Conservation (phyloP, 2,113 vertebrate species). For the Clarias magur region DNA sequence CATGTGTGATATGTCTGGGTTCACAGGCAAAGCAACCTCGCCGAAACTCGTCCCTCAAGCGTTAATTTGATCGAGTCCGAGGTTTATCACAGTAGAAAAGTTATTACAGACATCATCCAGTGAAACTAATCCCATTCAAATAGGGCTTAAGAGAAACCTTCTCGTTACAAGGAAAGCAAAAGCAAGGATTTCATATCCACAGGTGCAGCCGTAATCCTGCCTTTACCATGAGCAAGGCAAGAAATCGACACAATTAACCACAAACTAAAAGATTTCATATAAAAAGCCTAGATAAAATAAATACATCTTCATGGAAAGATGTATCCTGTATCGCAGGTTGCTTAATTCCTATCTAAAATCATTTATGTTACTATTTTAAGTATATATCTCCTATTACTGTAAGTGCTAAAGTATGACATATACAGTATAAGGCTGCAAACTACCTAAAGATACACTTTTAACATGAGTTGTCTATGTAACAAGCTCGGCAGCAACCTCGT, state of each 20-base stretch:
- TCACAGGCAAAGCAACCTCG: background rate
- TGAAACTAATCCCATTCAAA: conserved; percentile 1
- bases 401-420: no score
- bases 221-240: background rate
- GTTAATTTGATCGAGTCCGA: background rate
- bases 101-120: background rate
- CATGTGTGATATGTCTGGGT: background rate
- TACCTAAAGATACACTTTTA: no score
- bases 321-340: background rate
- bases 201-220: background rate
- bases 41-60: background rate
- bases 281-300: background rate
- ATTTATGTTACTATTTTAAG: background rate
- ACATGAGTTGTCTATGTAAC: no score
- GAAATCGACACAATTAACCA: background rate
- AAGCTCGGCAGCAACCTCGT: no score
- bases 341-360: background rate
- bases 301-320: background rate
- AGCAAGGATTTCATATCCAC: conserved; percentile 3
- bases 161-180: background rate
- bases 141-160: background rate
- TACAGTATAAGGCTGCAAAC: no score
- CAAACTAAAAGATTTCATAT: background rate
- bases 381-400: no score
- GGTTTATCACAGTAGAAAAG: background rate